These are phyloP conservation scores for Macrobrachium rosenbergii DNA, from an alignment of 1,140 invertebrate genomes.

Conservation along the genomic window DNA sequence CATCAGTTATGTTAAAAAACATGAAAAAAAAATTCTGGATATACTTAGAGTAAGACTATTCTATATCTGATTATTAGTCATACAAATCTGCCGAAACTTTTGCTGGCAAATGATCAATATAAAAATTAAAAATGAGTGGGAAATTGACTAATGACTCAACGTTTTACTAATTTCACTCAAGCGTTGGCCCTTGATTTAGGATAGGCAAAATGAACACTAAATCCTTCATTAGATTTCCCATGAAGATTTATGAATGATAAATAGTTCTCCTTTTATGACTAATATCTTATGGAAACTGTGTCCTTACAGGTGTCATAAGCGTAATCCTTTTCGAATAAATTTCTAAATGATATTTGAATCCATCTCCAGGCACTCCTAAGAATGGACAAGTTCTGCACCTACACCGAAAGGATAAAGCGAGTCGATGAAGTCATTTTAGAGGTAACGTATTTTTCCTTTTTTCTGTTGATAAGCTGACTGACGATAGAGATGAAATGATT, in stretches of 20 bases:
- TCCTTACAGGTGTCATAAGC: background rate
- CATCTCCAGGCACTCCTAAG: constrained; percentile 77
- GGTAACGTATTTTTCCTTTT: constrained; percentile 72
- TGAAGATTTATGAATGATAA: background rate
- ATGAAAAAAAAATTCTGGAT: too few relatives aligned
- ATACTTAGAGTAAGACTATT: too few relatives aligned
- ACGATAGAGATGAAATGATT: background rate
- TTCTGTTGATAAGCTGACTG: background rate
- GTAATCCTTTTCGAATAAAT: too few relatives aligned
- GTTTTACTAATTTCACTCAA: background rate
- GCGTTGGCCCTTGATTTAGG: background rate
- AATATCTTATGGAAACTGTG: too few relatives aligned
- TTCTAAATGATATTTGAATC: constrained; percentile 67
- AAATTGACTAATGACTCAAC: background rate
- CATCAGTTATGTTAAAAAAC: too few relatives aligned
- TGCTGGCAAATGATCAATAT: background rate
- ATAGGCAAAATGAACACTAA: too few relatives aligned
- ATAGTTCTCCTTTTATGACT: background rate
- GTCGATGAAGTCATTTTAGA: constrained; percentile 92
- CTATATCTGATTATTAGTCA: background rate
- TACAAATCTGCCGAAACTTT: too few relatives aligned
- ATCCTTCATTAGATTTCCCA: too few relatives aligned
- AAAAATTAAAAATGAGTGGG: background rate
- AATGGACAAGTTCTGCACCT: constrained; percentile 87
- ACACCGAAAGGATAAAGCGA: constrained; percentile 81